Base-by-base conservation (phyloP, 2,113 vertebrate genomes). In the Deroptyus accipitrinus region DNA sequence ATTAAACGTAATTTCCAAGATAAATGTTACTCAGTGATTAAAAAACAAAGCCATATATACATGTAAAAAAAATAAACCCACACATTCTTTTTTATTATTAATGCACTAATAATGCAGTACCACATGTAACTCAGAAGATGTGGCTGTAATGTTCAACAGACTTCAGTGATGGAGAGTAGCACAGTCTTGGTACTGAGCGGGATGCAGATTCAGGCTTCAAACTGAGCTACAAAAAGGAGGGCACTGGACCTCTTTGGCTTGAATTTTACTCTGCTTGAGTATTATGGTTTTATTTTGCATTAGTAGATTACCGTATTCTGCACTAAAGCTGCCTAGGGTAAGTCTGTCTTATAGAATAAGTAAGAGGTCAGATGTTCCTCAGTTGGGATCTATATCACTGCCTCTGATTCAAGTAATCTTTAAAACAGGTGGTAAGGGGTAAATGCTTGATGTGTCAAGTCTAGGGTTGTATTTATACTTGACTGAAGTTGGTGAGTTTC, bases 121-220 rank as follows among this genome's bases (percentile, higher is more conserved):
- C 6, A 7, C 8, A 4, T 7, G 12, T 44, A 31, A 5, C 19
- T 10, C 4, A 6, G 46, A 11, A 16, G 82, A 33, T 0, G 1
- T 13, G 82, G 35, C 66, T 72, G 18, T 13, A 52, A 13, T 5
- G 20, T 46, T 41, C 78, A n/a, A 6, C 46, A 51, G 69, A 10
- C 57, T 20, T 49, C n/a, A 7, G 52, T 10, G 70, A 8, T 1
- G 19, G 23, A 3, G 18, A 15, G 69, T 1, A 17, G 84, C 48
- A 10, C 18, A 13, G 42, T 4, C 39, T 13, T 44, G 80, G 72
- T 41, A 6, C 54, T 0, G 59, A 48, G 63, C 7, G 10, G 68
- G 64, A 22, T 25, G 59, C 28, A 11, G 19, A 3, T 37, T 57
- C 63, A n/a, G 27, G 17, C 44, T 48, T 63, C 39, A 46, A 7